Base-by-base conservation (phyloP, 2,113 vertebrate species). In the Oryzias melastigma region DNA sequence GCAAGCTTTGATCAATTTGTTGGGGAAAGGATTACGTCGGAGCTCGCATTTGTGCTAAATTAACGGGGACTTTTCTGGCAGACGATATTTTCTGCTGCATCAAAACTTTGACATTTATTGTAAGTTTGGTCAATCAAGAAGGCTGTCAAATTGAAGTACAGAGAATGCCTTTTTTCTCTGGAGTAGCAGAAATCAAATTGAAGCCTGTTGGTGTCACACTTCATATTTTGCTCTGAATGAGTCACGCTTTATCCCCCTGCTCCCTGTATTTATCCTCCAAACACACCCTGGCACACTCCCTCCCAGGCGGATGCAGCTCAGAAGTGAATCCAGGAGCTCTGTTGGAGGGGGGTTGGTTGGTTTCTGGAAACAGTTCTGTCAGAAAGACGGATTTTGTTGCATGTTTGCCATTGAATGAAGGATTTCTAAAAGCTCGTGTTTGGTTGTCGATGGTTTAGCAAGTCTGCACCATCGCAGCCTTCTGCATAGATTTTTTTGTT, bases 311-410 rank as follows among this genome's bases (percentile, higher is more conserved):
- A 25, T 5, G 14, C 35, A 20, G 53, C 78, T 80, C 81, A 66
- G 65, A 64, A 65, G 71, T 57, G 63, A 61, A 65, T 76, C 72
- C 72, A 71, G 70, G 62, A 72, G 60, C 65, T 49, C 75, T n/a
- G 74, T 66, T 58, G 61, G 58, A 47, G 60, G 16, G 50, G 64
- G 61, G 22, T 22, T 14, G 3, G 42, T 1, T 20, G 45, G 53
- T 71, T 78, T 78, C 77, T 79, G 71, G 80, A 74, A 83, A 72
- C 59, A 43, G 63, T 73, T 81, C 80, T 83, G 80, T 87, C 81
- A 80, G 62, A 68, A 82, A 80, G 81, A 87, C 74, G 71, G 71
- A 87, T 83, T 77, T 52, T 18, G 19, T 19, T 12, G 17, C 43
- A 56, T 78, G 62, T 70, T 73, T 66, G 61, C 58, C 77, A 66